Evolutionary conservation across 2,797 vertebrate species (phyloP), one percentile per base, ranked within the genome.

Genomic region (Zenarchopterus dispar): DNA sequence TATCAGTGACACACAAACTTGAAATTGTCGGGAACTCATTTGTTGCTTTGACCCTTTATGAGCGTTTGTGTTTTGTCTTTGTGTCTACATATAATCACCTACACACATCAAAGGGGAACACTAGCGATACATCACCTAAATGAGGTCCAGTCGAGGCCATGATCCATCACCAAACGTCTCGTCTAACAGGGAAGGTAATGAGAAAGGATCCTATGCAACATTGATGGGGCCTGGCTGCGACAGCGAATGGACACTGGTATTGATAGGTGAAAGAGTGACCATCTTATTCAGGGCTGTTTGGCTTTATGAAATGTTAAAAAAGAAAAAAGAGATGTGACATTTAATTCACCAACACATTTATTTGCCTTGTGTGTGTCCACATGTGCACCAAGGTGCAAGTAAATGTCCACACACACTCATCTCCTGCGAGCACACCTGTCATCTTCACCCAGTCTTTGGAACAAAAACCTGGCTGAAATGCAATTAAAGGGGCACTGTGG

Each of bases 121-220:
- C 72, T 48, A 70, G 86, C 73, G 84, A 91, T 93, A 90, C 82
- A 93, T 94, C 91, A 93, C 88, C 85, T 87, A 94, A 93, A 92
- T 92, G 91, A 92, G 90, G 82, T 88, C 87, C 84, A 76, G 90
- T 86, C 63, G 72, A 68, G 86, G 83, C 81, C 88, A 71, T 74
- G 92, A 92, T 93, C 88, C 88, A 88, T 93, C 88, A 92, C 87
- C 77, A 52, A 42, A 78, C 88, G 89, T 92, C 90, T 90, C 44
- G 77, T 87, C 85, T 85, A 89, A 85, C 89, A 84, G 85, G 62
- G 28, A 47, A 84, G 86, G 85, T 91, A 91, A 92, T 92, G 87
- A 91, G 89, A 91, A 91, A 79, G 65, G 86, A 85, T 81, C 81
- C 85, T 83, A 90, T 89, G 83, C 84, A 90, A 90, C 89, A 88